These are phyloP conservation scores for Drosophila bocqueti DNA, from an alignment of 1,140 invertebrate genomes.

Conservation along the genomic window DNA sequence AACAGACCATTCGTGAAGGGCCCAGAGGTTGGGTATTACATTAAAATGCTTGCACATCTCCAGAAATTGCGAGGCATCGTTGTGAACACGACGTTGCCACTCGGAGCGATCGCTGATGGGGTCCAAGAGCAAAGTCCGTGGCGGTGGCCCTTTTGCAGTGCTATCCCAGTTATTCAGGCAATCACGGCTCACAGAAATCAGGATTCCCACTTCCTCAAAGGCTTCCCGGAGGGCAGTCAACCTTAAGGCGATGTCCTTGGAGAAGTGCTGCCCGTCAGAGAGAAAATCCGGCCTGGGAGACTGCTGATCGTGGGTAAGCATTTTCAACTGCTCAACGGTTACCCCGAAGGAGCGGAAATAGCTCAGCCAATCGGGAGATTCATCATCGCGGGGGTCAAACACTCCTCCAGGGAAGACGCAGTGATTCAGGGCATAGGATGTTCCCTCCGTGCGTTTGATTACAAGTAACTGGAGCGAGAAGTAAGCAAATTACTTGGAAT, in stretches of 20 bases:
- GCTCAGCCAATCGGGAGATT: slow-evolving; percentile 89
- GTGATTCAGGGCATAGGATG: slow-evolving; percentile 89
- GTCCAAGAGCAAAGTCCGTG: slow-evolving; percentile 24
- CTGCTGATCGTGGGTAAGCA: slow-evolving; percentile 85
- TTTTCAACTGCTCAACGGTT: slow-evolving; percentile 85
- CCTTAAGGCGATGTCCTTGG: slow-evolving; percentile 90
- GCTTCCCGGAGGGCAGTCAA: slow-evolving; percentile 95
- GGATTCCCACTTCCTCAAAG: slow-evolving; percentile 95
- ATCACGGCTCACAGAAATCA: slow-evolving; percentile 87
- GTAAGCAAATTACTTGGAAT: background rate
- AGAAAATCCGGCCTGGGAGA: slow-evolving; percentile 44
- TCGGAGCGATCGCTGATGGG: slow-evolving; percentile 31
- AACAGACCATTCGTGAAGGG: slow-evolving; percentile 93
- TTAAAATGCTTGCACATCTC: slow-evolving; percentile 89
- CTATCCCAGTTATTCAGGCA: slow-evolving; percentile 10
- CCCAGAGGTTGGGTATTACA: slow-evolving; percentile 93
- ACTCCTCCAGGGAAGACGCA: slow-evolving; percentile 94
- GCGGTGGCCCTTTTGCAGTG: background rate
- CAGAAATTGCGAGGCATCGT: slow-evolving; percentile 90
- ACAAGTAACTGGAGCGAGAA: slow-evolving; percentile 86
- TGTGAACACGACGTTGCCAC: slow-evolving; percentile 86
- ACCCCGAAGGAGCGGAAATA: slow-evolving; percentile 88
- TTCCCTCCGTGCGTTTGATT: slow-evolving; percentile 88
- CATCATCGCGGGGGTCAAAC: slow-evolving; percentile 88
- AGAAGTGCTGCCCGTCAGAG: slow-evolving; percentile 35